These are phyloP conservation scores for Xenopus borealis DNA, from an alignment of 2,113 vertebrate genomes.

Conservation along the genomic window DNA sequence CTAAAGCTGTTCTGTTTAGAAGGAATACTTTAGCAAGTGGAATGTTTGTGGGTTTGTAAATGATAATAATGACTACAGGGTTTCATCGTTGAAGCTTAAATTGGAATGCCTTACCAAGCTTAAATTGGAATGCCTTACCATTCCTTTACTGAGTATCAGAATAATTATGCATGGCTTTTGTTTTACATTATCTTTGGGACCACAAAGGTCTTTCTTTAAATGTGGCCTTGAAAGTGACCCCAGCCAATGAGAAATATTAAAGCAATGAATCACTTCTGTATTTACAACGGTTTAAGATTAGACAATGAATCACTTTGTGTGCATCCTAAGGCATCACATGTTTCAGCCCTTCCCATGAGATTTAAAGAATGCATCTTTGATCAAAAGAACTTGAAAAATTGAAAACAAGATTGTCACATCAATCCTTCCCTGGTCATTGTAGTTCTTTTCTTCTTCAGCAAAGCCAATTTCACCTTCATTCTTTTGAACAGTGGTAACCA, in stretches of 20 bases:
- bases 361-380: conserved; percentile 21
- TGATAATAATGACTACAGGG: too few species aligned
- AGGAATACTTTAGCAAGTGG: too few species aligned
- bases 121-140: not conserved
- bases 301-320: conserved; percentile 44
- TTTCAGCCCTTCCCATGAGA: conserved; percentile 22
- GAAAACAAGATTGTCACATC: conserved; percentile 17
- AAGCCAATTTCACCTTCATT: conserved; percentile 8
- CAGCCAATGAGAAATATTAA: conserved; percentile 36
- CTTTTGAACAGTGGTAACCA: not conserved
- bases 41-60: too few species aligned
- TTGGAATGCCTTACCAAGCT: not conserved
- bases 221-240: conserved; percentile 32
- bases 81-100: too few species aligned
- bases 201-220: conserved; percentile 24
- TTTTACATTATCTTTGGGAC: conserved; percentile 31
- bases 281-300: conserved; percentile 37
- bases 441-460: conserved; percentile 5
- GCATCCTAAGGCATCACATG: conserved; percentile 28
- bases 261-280: conserved; percentile 39
- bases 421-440: conserved; percentile 3
- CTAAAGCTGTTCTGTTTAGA: too few species aligned
- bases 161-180: conserved; percentile 31
- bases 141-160: conserved; percentile 9
- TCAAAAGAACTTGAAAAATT: conserved; percentile 26